phyloP scores from a whole-genome alignment of 2,888 invertebrate species.

The Gastracanthus pulcherrimus region DNA sequence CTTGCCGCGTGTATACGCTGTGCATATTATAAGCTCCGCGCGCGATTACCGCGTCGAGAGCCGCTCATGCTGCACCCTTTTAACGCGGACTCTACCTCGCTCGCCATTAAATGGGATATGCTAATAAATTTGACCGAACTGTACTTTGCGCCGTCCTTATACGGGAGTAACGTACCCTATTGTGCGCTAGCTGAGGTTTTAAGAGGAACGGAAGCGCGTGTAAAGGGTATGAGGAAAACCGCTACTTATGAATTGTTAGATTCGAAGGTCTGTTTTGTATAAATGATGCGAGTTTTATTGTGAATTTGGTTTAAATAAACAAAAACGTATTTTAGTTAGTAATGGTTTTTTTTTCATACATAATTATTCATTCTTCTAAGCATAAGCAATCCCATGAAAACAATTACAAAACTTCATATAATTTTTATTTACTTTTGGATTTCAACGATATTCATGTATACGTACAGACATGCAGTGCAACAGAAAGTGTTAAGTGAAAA shows the following conservation, averaged over 20 bases:
- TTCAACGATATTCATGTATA: too few relatives aligned
- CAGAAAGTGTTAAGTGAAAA: too few relatives aligned
- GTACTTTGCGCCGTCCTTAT: neutral
- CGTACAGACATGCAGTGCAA: too few relatives aligned
- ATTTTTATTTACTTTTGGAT: too few relatives aligned
- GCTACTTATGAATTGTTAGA: neutral
- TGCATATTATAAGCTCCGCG: constrained; percentile 51
- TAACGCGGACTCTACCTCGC: constrained; percentile 1
- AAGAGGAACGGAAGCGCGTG: neutral
- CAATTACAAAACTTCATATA: too few relatives aligned
- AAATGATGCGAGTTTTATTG: too few relatives aligned
- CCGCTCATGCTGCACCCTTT: constrained; percentile 59
- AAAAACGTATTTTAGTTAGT: too few relatives aligned
- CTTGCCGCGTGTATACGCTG: constrained; percentile 43
- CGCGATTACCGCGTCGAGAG: constrained; percentile 54
- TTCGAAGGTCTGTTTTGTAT: too few relatives aligned
- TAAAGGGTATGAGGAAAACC: neutral
- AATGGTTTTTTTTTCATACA: too few relatives aligned
- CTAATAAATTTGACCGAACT: constrained; percentile 47
- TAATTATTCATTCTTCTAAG: too few relatives aligned
- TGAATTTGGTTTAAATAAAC: too few relatives aligned
- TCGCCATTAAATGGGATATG: constrained; percentile 37
- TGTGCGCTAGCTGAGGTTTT: neutral
- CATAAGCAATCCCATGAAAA: too few relatives aligned
- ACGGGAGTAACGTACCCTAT: neutral